Base-by-base conservation (phyloP, 1,140 invertebrate species). In the Centruroides vittatus region DNA sequence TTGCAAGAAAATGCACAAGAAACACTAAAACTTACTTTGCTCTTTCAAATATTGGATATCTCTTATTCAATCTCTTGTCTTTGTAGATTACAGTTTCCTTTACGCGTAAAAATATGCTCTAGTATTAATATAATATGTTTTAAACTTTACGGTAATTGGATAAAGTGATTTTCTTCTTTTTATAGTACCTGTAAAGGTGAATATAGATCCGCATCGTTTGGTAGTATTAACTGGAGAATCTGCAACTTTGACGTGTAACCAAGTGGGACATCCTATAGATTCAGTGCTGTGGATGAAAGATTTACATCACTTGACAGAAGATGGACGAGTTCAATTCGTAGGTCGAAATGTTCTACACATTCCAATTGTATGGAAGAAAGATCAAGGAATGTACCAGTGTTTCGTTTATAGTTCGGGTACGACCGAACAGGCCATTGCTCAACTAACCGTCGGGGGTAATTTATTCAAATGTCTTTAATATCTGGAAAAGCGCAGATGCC, bases 331-430 rank as follows among this genome's bases (percentile, higher is more conserved):
- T 12, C 12, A 48, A 36, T 36, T 55, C 12, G 13, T 23, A 34
- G 23, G 23, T 12, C 11, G 23, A 35, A 58, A 63, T 47, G 35
- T 55, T 23, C 54, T 55, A 6, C 35, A 55, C 35, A 55, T 55
- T 12, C 11, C 13, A n/a, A 12, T 35, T 36, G 54, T 55, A 5
- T 77, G 78, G 52, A 78, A 83, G 47, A 81, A 85, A 51, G 86
- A 89, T 68, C 79, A 83, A 47, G 87, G 86, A 35, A 87, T 89
- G 83, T 89, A 88, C 76, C 87, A 90, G 72, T 89, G 87, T 70
- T 73, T 95, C 71, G 87, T 94, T 51, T 79, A 88, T 54, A 94
- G 94, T 71, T 90, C 93, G 69, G 87, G 93, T 73, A 89, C 94
- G 75, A 91, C 13, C 35, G 13, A 34, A 7, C 54, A 55, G 12